Evolutionary conservation across 2,113 vertebrate genomes (phyloP).

Genomic region (Gallinago undulata): DNA sequence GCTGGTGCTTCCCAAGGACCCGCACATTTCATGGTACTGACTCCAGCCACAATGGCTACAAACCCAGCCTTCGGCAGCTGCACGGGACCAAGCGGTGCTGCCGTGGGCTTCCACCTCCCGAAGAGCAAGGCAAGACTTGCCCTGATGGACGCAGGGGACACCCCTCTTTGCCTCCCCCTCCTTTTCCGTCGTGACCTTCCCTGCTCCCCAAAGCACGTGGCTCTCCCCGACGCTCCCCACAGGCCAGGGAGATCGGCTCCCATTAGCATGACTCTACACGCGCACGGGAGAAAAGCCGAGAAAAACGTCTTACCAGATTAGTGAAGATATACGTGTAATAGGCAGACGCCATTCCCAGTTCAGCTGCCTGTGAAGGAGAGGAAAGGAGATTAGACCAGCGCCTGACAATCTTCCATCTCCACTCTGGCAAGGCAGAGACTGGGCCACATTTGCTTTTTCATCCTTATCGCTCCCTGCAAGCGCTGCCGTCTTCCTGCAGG

Average conservation of each 20-base stretch:
- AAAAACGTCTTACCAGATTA: conserved; percentile 89
- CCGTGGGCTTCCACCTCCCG: fast-evolving
- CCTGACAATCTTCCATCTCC: conserved; percentile 6
- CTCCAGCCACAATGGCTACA: fast-evolving
- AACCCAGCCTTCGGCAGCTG: neutral
- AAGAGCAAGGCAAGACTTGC: neutral
- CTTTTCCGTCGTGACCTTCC: neutral
- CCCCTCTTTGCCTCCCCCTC: neutral
- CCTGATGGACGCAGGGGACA: neutral
- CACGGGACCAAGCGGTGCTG: fast-evolving
- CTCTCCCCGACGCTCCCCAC: neutral
- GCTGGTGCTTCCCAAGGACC: neutral
- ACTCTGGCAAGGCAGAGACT: neutral
- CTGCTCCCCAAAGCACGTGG: neutral
- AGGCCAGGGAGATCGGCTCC: neutral
- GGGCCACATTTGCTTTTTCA: neutral
- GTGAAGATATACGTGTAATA: conserved; percentile 99
- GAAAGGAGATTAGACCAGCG: conserved; percentile 59
- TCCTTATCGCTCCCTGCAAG: neutral
- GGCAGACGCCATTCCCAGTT: conserved; percentile 95
- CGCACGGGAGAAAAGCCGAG: neutral
- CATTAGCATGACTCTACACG: neutral
- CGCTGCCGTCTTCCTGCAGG: neutral
- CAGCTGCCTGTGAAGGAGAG: conserved; percentile 85
- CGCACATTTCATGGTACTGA: fast-evolving